These are phyloP conservation scores for Campylomormyrus tamandua DNA, from an alignment of 2,113 vertebrate species.

Conservation along the genomic window DNA sequence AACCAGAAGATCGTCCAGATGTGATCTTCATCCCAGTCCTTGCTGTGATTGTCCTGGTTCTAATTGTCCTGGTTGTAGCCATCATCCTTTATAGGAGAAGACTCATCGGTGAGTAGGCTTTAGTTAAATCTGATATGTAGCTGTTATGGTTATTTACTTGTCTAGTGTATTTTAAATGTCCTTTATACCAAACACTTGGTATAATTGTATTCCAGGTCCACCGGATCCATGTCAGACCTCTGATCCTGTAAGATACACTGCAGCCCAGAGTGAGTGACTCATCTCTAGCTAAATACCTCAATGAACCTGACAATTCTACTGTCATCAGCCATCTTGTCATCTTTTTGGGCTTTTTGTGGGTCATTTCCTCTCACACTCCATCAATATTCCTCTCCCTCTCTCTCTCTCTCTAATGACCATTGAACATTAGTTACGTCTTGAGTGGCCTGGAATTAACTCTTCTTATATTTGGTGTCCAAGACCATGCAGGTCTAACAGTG, in stretches of 20 bases:
- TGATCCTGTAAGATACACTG: not conserved
- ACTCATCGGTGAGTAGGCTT: not conserved
- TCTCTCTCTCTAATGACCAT: not conserved
- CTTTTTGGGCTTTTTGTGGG: not conserved
- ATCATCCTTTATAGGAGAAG: fast-evolving
- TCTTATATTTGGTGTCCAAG: no score
- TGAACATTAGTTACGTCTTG: not conserved
- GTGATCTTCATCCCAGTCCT: not conserved
- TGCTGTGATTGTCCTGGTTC: not conserved
- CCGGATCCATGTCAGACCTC: not conserved
- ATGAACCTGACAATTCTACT: not conserved
- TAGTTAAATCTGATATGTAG: not conserved
- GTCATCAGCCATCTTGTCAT: not conserved
- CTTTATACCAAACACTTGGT: not conserved
- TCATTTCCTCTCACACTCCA: not conserved
- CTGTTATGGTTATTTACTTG: not conserved
- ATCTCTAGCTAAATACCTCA: not conserved
- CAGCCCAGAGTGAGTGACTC: not conserved
- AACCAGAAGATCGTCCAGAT: not conserved
- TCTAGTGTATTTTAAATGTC: not conserved
- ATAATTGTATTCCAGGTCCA: not conserved
- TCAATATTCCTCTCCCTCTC: not conserved
- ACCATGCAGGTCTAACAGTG: no score
- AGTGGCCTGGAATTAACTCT: not conserved
- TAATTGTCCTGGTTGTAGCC: not conserved